Conservation (phyloP, 2,888 invertebrate species). For the Luffia ferchaultella region DNA sequence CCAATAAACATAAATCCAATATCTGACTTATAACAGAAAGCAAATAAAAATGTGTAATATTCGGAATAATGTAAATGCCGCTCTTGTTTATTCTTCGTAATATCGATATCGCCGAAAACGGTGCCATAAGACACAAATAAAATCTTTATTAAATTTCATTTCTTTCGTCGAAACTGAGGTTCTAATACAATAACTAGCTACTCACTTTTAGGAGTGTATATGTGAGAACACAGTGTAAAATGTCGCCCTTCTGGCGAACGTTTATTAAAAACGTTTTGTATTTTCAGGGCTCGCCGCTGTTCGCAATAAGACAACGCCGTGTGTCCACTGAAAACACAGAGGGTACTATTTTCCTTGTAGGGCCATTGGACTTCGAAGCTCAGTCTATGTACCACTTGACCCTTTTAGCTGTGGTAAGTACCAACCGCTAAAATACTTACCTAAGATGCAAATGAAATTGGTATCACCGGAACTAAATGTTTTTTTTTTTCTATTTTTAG, state of each 20-base stretch:
- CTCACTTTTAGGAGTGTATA: no score
- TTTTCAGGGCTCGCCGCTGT: conserved; percentile 75
- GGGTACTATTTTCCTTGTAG: conserved; percentile 79
- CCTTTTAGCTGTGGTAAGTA: conserved; percentile 88
- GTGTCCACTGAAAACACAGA: conserved; percentile 80
- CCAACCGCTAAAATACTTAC: conserved; percentile 14
- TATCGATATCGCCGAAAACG: no score
- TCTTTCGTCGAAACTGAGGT: neutral
- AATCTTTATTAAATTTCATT: neutral
- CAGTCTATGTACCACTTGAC: conserved; percentile 88
- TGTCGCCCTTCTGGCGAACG: no score
- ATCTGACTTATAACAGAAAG: neutral
- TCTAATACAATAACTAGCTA: no score
- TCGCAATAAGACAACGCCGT: conserved; percentile 80
- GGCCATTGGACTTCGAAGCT: conserved; percentile 86
- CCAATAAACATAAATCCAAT: neutral
- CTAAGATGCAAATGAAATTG: no score
- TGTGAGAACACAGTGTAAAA: no score
- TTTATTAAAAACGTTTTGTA: neutral
- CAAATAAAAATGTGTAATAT: neutral
- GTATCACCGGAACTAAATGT: no score
- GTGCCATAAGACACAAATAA: neutral
- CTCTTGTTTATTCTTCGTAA: no score
- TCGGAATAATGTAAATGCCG: no score
- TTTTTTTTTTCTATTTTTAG: no score